Conservation (phyloP, 2,888 invertebrate genomes). For the Tachina grossa region DNA sequence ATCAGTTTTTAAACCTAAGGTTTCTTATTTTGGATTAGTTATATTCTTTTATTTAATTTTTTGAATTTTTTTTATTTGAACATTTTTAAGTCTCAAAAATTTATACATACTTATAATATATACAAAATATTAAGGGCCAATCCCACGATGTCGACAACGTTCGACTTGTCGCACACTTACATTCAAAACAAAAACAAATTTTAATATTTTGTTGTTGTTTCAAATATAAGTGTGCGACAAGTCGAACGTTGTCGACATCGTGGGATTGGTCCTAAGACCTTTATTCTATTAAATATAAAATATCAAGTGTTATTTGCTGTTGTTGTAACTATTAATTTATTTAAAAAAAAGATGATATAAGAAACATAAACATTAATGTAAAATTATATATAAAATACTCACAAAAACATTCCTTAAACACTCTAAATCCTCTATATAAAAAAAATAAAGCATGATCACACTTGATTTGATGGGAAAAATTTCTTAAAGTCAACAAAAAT, state of each 20-base stretch:
- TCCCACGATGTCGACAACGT: too few relatives aligned
- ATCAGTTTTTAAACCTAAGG: too few relatives aligned
- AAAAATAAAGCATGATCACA: not conserved
- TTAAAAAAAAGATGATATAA: not conserved
- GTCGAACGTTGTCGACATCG: too few relatives aligned
- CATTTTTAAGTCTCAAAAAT: not conserved
- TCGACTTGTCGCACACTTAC: too few relatives aligned
- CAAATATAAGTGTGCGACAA: too few relatives aligned
- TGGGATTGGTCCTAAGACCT: too few relatives aligned
- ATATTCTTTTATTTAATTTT: not conserved
- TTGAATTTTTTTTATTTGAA: not conserved
- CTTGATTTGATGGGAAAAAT: not conserved
- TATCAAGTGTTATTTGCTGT: slow-evolving; percentile 64
- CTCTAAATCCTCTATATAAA: not conserved
- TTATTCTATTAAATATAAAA: slow-evolving; percentile 6
- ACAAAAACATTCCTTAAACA: slow-evolving; percentile 48
- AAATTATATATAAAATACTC: slow-evolving; percentile 53
- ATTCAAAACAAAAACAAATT: too few relatives aligned
- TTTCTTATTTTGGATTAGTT: not conserved
- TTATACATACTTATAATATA: not conserved
- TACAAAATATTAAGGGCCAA: not conserved
- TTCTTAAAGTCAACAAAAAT: not conserved
- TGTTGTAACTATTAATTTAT: slow-evolving; percentile 66
- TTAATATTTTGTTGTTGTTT: too few relatives aligned
- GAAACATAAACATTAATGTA: slow-evolving; percentile 53